phyloP scores from a whole-genome alignment of 2,113 vertebrate genomes.

The Accipiter virgatus region DNA sequence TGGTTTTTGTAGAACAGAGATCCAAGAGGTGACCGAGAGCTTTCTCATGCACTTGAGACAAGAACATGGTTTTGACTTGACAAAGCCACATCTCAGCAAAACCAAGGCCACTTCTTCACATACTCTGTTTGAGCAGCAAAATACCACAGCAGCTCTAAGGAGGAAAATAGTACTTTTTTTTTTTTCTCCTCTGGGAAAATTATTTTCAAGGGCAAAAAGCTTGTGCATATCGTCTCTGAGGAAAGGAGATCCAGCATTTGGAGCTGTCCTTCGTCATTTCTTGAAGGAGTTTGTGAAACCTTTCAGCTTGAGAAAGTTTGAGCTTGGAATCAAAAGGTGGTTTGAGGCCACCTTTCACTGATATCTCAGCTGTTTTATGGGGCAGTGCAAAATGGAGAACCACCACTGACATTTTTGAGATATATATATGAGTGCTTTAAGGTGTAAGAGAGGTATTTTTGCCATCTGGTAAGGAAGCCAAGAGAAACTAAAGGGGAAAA shows the following conservation, averaged over 20 bases:
- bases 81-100: not conserved
- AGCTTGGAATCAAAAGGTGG: not conserved
- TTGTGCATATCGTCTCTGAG: not conserved
- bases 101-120: not conserved
- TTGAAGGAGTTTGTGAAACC: not conserved
- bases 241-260: not conserved
- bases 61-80: not conserved
- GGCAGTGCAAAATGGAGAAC: not conserved
- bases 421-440: not conserved
- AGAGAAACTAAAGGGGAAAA: not conserved
- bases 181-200: not conserved
- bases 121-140: not conserved
- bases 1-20: not conserved
- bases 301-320: not conserved
- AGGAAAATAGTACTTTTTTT: not conserved
- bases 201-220: not conserved
- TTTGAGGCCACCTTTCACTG: not conserved
- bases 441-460: slow-evolving; percentile 1
- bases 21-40: not conserved
- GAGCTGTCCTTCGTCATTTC: not conserved
- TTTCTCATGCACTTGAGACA: not conserved
- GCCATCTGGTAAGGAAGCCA: not conserved
- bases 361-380: not conserved
- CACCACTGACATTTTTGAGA: not conserved
- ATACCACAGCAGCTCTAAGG: not conserved